Conservation (phyloP, 64 coral and sea anemone species). For the Cladopsammia gracilis region DNA sequence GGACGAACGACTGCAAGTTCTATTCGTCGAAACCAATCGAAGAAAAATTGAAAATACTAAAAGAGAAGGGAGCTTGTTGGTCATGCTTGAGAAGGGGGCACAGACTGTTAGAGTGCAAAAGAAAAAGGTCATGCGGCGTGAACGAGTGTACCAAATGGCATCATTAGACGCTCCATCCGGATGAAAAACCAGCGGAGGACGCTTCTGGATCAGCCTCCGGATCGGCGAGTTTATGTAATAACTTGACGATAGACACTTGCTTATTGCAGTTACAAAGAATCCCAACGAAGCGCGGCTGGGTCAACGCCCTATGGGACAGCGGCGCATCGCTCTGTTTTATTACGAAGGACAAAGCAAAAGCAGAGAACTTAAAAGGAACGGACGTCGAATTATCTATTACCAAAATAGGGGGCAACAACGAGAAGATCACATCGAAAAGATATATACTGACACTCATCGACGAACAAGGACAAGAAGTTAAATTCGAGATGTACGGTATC, state of each 20-base stretch:
- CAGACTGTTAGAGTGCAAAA: conserved; percentile 17
- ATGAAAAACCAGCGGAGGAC: not conserved
- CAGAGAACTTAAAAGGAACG: too few species aligned
- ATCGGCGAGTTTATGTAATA: not conserved
- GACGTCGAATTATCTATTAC: too few species aligned
- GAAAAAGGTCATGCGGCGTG: conserved; percentile 28
- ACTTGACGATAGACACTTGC: not conserved
- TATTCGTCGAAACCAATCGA: conserved; percentile 39
- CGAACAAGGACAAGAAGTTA: not conserved
- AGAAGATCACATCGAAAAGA: too few species aligned
- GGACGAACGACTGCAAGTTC: too few species aligned
- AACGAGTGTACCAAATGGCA: conserved; percentile 47
- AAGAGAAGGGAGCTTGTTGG: conserved; percentile 62
- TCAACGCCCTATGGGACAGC: conserved; percentile 67
- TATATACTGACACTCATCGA: too few species aligned
- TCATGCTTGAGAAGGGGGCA: conserved; percentile 59
- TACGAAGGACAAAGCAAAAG: too few species aligned
- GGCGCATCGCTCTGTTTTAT: conserved; percentile 66
- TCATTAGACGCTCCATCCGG: too few species aligned
- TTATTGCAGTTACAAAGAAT: conserved; percentile 44
- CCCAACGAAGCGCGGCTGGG: conserved; percentile 51
- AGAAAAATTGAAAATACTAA: conserved; percentile 22
- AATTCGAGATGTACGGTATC: too few species aligned
- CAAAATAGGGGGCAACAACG: too few species aligned
- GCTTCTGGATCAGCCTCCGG: too few species aligned